Percentiles rank a stretch among this genome's conserved stretches.
Conservation (phyloP, 2,888 invertebrate species). For the Trachelus troglodyta region DNA sequence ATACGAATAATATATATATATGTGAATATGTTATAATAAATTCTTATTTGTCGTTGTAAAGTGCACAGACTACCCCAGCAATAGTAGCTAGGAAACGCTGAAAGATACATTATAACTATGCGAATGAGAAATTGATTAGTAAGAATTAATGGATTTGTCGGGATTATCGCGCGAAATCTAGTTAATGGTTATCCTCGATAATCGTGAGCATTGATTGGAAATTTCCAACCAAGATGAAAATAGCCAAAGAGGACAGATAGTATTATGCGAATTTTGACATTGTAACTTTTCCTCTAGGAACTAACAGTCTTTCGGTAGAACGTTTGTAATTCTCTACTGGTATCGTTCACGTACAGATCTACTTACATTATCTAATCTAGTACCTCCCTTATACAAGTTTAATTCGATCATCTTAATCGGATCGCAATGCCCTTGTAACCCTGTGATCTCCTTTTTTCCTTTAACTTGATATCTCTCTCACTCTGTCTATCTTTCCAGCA, state of each 20-base stretch:
- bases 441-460: not conserved
- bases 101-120: slow-evolving; percentile 34
- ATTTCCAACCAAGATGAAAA: not conserved
- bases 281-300: not conserved
- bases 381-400: not conserved
- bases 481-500: not conserved
- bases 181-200: not conserved
- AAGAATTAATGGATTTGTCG: not conserved
- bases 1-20: slow-evolving; percentile 17
- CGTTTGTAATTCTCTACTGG: not conserved
- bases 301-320: not conserved
- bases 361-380: not conserved
- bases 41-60: slow-evolving; percentile 39
- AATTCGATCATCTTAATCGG: not conserved
- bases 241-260: not conserved
- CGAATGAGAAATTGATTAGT: not conserved
- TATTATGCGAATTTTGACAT: not conserved
- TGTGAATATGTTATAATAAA: slow-evolving; percentile 17
- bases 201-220: not conserved
- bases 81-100: slow-evolving; percentile 42
- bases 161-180: not conserved
- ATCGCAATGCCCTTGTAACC: not conserved
- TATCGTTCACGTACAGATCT: not conserved
- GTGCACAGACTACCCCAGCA: slow-evolving; percentile 43
- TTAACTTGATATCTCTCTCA: not conserved